phyloP scores from a whole-genome alignment of 2,888 invertebrate species.

The Lomographa bimaculata region DNA sequence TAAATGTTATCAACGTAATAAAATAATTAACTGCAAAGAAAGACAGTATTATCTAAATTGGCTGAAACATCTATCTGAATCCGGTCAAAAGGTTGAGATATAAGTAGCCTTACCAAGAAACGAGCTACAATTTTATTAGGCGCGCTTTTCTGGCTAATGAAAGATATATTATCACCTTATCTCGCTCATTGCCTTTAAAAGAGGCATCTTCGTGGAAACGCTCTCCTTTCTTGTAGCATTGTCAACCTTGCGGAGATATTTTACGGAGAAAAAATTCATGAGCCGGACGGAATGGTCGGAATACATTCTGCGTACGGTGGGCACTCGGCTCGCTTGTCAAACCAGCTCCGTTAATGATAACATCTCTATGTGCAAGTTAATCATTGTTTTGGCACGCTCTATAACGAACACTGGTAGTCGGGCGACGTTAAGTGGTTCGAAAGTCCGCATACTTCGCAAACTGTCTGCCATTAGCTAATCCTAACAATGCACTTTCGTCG shows the following conservation, averaged over 20 bases:
- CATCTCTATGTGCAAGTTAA: constrained; percentile 31
- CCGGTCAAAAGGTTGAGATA: constrained; percentile 28
- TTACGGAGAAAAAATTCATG: constrained; percentile 57
- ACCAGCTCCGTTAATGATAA: constrained; percentile 33
- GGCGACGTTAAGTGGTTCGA: neutral
- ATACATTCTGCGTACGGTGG: constrained; percentile 44
- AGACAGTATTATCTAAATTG: too few relatives aligned
- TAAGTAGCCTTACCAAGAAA: constrained; percentile 26
- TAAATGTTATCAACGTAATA: too few relatives aligned
- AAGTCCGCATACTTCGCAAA: neutral
- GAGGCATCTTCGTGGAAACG: constrained; percentile 47
- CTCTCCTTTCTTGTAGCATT: constrained; percentile 54
- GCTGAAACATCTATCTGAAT: too few relatives aligned
- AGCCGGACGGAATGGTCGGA: constrained; percentile 45
- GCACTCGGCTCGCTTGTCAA: constrained; percentile 29
- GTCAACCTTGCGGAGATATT: constrained; percentile 54
- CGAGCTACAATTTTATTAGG: constrained; percentile 30
- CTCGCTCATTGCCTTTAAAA: constrained; percentile 50
- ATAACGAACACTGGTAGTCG: constrained; percentile 4
- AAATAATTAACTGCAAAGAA: too few relatives aligned
- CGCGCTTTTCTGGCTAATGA: constrained; percentile 41
- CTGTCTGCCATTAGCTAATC: neutral
- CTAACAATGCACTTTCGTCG: too few relatives aligned
- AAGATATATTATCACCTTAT: constrained; percentile 51
- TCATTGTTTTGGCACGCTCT: constrained; percentile 33